Evolutionary conservation across 2,797 vertebrate species (phyloP), one percentile per base, ranked within the genome.

Genomic region (Channallabes apus): DNA sequence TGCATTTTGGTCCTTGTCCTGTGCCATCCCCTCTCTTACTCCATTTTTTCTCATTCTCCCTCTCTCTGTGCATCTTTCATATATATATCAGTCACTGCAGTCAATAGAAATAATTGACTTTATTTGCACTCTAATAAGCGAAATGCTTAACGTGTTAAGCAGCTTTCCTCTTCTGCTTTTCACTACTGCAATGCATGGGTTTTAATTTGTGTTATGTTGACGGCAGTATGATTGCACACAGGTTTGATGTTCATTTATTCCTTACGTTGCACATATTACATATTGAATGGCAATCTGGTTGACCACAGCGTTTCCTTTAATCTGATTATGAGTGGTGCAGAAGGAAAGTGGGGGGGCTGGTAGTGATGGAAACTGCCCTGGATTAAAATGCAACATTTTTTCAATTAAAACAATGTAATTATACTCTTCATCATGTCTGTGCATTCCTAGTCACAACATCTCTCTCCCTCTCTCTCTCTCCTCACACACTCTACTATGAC

Each of bases 321-420:
- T 32, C 22, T 41, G 82, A 78, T 20, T 27, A 22, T 61, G 24
- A 62, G 54, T 24, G 62, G 64, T 68, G 35, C 11, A 54, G 12
- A 54, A 54, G 51, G 51, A 54, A 51, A 2, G 38, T 41, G 38
- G 41, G 41, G 8, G 51, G 17, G 27, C 69, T 71, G 82, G 67
- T 80, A 35, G 73, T 83, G 58, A 78, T 56, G 56, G 62, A 78
- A 27, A 41, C n/a, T 68, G 22, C 64, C 18, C 77, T 83, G 38
- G 71, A 82, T 84, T 56, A 80, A 79, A 87, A 87, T 91, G 82
- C 86, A 87, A 67, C 68, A 78, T 89, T 91, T 86, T 88, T 91
- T 91, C 89, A 92, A 91, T 93, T 93, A 92, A 89, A 90, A 89
- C 84, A 91, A 91, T 93, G 92, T 89, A 91, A 94, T 92, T 87